These are phyloP conservation scores for Leptura quadrifasciata DNA, from an alignment of 2,888 invertebrate genomes.

Conservation along the genomic window DNA sequence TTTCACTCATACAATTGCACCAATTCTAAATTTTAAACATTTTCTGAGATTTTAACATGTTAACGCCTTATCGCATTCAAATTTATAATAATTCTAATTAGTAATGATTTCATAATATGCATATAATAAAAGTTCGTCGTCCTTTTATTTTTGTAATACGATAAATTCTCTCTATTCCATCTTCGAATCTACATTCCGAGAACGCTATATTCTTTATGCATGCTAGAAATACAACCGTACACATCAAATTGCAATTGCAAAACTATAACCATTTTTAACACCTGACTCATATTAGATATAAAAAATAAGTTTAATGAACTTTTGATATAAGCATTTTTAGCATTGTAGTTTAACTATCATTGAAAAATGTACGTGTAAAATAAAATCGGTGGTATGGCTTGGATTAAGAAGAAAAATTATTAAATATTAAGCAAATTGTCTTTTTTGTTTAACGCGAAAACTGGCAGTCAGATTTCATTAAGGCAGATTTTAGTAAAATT, in stretches of 20 bases:
- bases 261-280: slow-evolving; percentile 27
- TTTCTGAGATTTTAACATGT: too few species aligned
- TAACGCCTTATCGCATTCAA: background rate
- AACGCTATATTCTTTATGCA: slow-evolving; percentile 3
- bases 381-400: background rate
- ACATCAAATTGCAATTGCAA: slow-evolving; percentile 19
- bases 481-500: too few species aligned
- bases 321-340: slow-evolving; percentile 36
- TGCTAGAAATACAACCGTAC: slow-evolving; percentile 14
- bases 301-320: slow-evolving; percentile 23
- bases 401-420: too few species aligned
- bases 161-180: slow-evolving; percentile 45
- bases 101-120: background rate
- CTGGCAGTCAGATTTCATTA: too few species aligned
- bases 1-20: too few species aligned
- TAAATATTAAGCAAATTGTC: too few species aligned
- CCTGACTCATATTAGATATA: slow-evolving; percentile 26
- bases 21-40: too few species aligned
- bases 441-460: too few species aligned
- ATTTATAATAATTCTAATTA: background rate
- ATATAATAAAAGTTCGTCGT: slow-evolving; percentile 1
- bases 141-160: slow-evolving; percentile 11
- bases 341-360: background rate
- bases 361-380: background rate
- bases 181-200: slow-evolving; percentile 21